Conservation (phyloP, 2,888 invertebrate genomes). For the Lycocerus yunnanus region DNA sequence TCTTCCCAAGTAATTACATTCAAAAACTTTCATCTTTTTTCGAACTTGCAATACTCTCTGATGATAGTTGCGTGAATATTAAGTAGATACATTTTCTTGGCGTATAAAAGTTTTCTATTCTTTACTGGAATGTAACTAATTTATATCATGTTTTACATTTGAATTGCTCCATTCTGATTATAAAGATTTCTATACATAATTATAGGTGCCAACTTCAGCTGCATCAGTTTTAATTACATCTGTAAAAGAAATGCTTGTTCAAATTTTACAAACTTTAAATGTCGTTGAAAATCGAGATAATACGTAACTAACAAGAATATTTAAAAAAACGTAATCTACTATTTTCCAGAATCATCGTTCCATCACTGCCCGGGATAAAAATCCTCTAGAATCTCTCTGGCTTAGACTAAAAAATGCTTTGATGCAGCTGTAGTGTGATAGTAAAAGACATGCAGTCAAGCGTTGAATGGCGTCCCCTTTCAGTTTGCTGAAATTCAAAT, state of each 20-base stretch:
- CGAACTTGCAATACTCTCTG: neutral
- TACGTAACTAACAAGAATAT: neutral
- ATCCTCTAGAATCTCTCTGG: neutral
- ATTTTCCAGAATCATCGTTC: neutral
- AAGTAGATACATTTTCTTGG: neutral
- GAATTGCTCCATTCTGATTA: neutral
- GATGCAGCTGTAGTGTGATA: neutral
- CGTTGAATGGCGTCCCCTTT: neutral
- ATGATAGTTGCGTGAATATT: neutral
- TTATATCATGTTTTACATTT: no score
- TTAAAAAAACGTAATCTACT: neutral
- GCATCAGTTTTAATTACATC: neutral
- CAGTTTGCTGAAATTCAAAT: neutral
- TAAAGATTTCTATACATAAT: no score
- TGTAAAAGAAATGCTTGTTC: neutral
- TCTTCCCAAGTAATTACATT: neutral
- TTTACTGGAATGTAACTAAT: no score
- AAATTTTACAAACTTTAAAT: neutral
- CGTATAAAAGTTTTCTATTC: no score
- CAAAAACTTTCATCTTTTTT: neutral
- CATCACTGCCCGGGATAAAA: neutral
- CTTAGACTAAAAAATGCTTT: neutral
- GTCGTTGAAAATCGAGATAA: no score
- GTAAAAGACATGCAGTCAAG: neutral
- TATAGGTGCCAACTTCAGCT: neutral